Evolutionary conservation across 2,888 invertebrate genomes (phyloP), one percentile per base, ranked within the genome.

Genomic region (Morinoia aosen): DNA sequence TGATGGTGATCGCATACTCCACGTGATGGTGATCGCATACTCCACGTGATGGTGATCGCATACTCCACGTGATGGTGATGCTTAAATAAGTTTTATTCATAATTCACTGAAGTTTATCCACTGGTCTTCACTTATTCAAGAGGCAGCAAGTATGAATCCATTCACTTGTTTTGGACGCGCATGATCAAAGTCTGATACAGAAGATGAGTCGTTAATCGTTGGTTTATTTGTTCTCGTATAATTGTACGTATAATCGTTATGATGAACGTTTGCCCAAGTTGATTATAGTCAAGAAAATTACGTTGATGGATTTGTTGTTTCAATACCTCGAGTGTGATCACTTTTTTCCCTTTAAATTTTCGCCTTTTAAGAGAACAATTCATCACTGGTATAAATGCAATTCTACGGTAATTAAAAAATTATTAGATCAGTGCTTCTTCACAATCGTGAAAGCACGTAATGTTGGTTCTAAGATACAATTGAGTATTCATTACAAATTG

Each of bases 281-380:
- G 93, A 93, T 93, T 93, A 56, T 56, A 93, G 93, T 93, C 93
- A 93, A 93, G 93, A 93, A 58, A 93, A 90, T 93, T 57, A 93
- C 57, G 58, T 93, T 25, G 58, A 93, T 57, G 93, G 93, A 12
- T 56, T 57, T 25, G 16, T 40, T 90, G 88, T 93, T 58, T 58
- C 90, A 12, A 39, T 8, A 10, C 90, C 40, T 90, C 10, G 0
- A 33, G 19, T 76, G 3, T 1, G 25, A 33, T 16, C 10, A 3
- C 1, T 76, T 76, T 76, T 33, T 76, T 16, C 2, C 25, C 33
- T 0, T 33, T 14, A 2, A 10, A 3, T 61, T 61, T 12, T 8
- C 2, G 48, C 48, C 5, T 48, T 5, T 48, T 4, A 48, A 48
- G 48, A 5, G 5, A 48, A 4, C 48, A 48, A 48, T 48, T 48